A percentile compares a stretch with the other conserved stretches of the same genome.
phyloP scores from a whole-genome alignment of 2,113 vertebrate genomes.

The Ibidorhyncha struthersii region DNA sequence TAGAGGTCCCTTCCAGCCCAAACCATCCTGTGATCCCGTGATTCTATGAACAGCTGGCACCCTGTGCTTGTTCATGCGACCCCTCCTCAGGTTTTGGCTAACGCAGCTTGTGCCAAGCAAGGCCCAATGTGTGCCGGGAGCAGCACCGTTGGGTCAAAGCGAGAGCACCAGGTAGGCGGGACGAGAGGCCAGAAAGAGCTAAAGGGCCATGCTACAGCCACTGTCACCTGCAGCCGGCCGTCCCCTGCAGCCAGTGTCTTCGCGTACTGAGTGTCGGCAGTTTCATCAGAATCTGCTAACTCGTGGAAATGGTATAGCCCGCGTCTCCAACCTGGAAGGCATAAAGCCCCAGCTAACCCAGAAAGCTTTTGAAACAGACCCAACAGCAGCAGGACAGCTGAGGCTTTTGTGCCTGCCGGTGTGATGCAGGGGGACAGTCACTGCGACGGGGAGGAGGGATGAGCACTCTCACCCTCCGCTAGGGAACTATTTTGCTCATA shows the following conservation, averaged over 20 bases:
- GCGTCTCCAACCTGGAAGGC: background rate
- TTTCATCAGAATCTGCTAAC: fast-evolving
- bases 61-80: background rate
- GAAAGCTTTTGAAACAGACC: background rate
- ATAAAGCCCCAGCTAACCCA: background rate
- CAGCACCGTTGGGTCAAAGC: fast-evolving
- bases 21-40: background rate
- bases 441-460: fast-evolving
- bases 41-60: background rate
- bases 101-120: background rate
- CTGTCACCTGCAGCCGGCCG: no score
- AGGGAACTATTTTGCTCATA: background rate
- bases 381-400: background rate
- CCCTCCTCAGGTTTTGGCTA: background rate
- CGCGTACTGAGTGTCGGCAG: fast-evolving
- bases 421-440: background rate
- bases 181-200: background rate
- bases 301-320: background rate
- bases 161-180: background rate
- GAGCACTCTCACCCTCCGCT: fast-evolving
- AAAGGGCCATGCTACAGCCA: background rate
- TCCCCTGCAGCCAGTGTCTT: background rate
- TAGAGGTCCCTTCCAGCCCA: background rate
- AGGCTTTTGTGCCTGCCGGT: background rate
- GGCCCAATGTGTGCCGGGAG: background rate